Evolutionary conservation across 2,888 invertebrate species (phyloP).

Genomic region (Eristalis arbustorum): DNA sequence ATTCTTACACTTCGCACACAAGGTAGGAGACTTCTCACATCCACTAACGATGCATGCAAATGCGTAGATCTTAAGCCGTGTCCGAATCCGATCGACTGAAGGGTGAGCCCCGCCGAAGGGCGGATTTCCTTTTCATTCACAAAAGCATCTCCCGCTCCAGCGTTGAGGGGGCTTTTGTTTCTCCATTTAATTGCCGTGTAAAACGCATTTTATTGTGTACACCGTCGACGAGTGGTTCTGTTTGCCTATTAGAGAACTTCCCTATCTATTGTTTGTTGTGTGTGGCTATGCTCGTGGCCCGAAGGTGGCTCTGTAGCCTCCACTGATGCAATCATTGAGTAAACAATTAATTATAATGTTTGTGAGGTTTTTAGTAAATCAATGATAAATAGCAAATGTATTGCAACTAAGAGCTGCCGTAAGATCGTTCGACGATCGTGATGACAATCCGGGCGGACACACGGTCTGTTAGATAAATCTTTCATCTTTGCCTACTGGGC

Average conservation of each 20-base stretch:
- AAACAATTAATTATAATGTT: slow-evolving; percentile 63
- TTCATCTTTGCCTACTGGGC: slow-evolving; percentile 10
- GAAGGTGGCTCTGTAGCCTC: not conserved
- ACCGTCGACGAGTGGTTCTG: not conserved
- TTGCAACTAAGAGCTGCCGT: slow-evolving; percentile 17
- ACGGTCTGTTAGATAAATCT: slow-evolving; percentile 58
- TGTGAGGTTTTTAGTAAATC: slow-evolving; percentile 62
- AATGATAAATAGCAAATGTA: slow-evolving; percentile 46
- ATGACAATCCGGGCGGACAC: not conserved
- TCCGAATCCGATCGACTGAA: not conserved
- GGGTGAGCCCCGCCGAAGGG: not conserved
- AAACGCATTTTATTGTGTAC: not conserved
- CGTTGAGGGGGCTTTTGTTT: not conserved
- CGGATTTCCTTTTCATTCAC: not conserved
- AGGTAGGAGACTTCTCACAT: slow-evolving; percentile 47
- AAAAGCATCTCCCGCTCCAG: not conserved
- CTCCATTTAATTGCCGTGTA: not conserved
- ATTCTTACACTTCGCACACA: slow-evolving; percentile 57
- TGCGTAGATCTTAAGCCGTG: not conserved
- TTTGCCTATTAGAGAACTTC: not conserved
- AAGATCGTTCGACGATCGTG: too few relatives aligned
- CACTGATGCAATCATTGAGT: slow-evolving; percentile 62
- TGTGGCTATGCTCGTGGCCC: not conserved
- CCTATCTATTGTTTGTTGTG: not conserved
- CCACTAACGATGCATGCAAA: slow-evolving; percentile 22